Conservation (phyloP, 2,888 invertebrate genomes). For the Calameuta idolon region DNA sequence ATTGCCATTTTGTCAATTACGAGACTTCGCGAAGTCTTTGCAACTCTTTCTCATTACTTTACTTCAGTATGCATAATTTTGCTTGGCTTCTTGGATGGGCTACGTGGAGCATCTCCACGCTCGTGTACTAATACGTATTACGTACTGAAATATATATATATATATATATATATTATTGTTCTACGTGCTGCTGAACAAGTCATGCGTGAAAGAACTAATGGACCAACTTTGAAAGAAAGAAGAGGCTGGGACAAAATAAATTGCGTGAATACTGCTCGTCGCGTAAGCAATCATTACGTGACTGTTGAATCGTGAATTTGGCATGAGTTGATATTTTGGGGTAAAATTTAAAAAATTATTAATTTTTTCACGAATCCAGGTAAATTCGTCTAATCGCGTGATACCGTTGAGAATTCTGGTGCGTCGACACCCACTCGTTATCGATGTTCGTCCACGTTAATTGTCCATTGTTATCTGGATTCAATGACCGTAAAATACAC, state of each 20-base stretch:
- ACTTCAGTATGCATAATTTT: neutral
- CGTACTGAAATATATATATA: too few relatives aligned
- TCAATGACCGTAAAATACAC: neutral
- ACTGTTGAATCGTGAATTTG: neutral
- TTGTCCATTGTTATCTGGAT: neutral
- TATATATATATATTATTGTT: too few relatives aligned
- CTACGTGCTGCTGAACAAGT: neutral
- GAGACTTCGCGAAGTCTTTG: neutral
- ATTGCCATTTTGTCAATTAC: neutral
- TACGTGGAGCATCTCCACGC: neutral
- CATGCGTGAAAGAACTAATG: neutral
- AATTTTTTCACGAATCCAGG: neutral
- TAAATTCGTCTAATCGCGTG: neutral
- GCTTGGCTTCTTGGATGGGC: neutral
- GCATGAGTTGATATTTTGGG: neutral
- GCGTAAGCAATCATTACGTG: neutral
- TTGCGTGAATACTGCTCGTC: neutral
- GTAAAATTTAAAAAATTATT: neutral
- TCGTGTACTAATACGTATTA: neutral
- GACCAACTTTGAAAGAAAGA: neutral
- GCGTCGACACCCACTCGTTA: neutral
- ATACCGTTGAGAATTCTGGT: neutral
- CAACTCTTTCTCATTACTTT: neutral
- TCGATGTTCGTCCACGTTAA: neutral
- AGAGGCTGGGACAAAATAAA: neutral